A percentile compares a stretch with the other conserved stretches of the same genome.
These are phyloP conservation scores for Crematogaster levior DNA, from an alignment of 2,888 invertebrate species.

Conservation along the genomic window DNA sequence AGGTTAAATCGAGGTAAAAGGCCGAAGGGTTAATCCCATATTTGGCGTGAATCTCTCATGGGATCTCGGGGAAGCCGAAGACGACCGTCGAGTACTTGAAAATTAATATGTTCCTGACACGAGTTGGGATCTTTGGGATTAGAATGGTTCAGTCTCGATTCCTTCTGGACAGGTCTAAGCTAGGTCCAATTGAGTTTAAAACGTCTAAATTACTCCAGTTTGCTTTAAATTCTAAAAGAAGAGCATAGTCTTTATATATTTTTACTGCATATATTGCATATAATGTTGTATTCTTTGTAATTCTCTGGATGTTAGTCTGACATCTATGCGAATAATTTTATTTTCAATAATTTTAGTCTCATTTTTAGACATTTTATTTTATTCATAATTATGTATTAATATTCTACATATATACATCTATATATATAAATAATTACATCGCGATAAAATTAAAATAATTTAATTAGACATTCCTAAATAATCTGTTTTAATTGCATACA, in stretches of 20 bases:
- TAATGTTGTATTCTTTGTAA: background rate
- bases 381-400: constrained; percentile 1
- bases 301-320: background rate
- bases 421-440: background rate
- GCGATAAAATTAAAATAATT: background rate
- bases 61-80: constrained; percentile 40
- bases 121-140: constrained; percentile 36
- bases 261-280: background rate
- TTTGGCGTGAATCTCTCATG: constrained; percentile 43
- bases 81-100: constrained; percentile 35
- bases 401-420: background rate
- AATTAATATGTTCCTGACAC: constrained; percentile 41
- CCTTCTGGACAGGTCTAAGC: background rate
- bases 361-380: constrained; percentile 1
- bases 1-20: constrained; percentile 45
- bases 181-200: background rate
- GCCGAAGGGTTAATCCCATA: constrained; percentile 41
- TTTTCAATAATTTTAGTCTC: too few species aligned
- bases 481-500: constrained; percentile 7
- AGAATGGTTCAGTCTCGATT: constrained; percentile 4
- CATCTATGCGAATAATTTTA: background rate
- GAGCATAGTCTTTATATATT: background rate
- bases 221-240: background rate
- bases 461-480: constrained; percentile 21
- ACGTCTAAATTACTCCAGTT: background rate